These are phyloP conservation scores for Amblyjoppa proteus DNA, from an alignment of 2,888 invertebrate genomes.

Conservation along the genomic window DNA sequence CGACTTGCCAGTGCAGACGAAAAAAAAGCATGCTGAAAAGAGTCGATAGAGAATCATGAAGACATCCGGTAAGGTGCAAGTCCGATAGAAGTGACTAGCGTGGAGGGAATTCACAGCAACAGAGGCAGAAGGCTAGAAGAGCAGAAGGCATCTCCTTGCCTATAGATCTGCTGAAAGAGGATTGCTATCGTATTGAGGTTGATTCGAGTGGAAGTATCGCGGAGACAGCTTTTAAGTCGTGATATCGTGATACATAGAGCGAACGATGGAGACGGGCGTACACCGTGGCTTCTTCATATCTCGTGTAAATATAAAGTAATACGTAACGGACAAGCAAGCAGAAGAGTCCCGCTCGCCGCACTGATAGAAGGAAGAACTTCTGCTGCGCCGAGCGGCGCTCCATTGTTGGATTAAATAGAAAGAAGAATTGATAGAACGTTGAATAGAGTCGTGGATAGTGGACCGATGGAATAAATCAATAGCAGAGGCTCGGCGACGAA, in stretches of 20 bases:
- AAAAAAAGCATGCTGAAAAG: conserved; percentile 5
- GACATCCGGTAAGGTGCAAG: conserved; percentile 34
- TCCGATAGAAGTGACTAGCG: conserved; percentile 32
- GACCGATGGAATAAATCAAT: conserved; percentile 46
- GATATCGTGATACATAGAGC: not conserved
- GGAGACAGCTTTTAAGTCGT: conserved; percentile 39
- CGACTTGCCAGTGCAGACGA: not conserved
- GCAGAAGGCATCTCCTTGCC: conserved; percentile 6
- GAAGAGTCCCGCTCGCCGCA: not conserved
- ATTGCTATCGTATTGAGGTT: conserved; percentile 61
- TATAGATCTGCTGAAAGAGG: conserved; percentile 45
- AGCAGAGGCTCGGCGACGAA: conserved; percentile 28
- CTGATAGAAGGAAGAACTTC: conserved; percentile 20
- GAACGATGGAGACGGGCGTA: not conserved
- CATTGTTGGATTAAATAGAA: conserved; percentile 43
- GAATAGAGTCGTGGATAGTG: conserved; percentile 51
- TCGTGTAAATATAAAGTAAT: conserved; percentile 2
- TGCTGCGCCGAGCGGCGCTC: conserved; percentile 1
- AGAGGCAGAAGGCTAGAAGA: conserved; percentile 19
- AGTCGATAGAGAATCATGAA: conserved; percentile 1
- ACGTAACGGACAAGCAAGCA: not conserved
- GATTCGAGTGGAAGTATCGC: conserved; percentile 66
- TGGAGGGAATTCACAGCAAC: not conserved
- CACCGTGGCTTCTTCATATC: not conserved
- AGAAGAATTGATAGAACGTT: conserved; percentile 53